Conservation (phyloP, 30 jellyfish, hydroid and myxozoan genomes). For the Nemopilema nomurai region DNA sequence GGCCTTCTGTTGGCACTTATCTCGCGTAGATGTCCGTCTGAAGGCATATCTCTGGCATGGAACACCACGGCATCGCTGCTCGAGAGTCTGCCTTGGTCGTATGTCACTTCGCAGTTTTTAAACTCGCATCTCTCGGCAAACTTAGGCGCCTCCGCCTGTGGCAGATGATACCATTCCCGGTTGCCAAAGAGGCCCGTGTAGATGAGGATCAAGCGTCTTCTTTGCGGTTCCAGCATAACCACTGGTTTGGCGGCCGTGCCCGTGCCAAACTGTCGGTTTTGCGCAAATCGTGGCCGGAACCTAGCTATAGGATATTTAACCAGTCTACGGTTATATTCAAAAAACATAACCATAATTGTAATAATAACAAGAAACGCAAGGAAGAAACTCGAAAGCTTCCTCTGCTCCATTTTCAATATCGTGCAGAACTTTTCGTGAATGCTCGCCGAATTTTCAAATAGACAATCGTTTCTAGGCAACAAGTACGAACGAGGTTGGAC, state of each 20-base stretch:
- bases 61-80: conserved; percentile 91
- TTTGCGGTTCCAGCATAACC: not conserved
- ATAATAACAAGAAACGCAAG: not conserved
- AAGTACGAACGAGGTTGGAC: too few species aligned
- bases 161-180: conserved; percentile 84
- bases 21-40: conserved; percentile 25
- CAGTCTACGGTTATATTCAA: not conserved
- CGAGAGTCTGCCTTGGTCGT: conserved; percentile 48
- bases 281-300: too few species aligned
- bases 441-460: too few species aligned
- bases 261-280: too few species aligned
- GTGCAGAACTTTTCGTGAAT: too few species aligned
- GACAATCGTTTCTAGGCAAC: too few species aligned
- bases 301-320: too few species aligned
- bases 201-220: conserved; percentile 55
- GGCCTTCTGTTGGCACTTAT: conserved; percentile 40
- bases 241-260: not conserved
- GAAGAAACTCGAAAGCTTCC: not conserved
- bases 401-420: not conserved
- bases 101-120: conserved; percentile 78
- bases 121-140: conserved; percentile 65
- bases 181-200: conserved; percentile 73
- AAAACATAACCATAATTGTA: not conserved
- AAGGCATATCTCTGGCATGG: conserved; percentile 91
- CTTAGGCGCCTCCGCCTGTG: conserved; percentile 40